These are phyloP conservation scores for Clanis bilineata DNA, from an alignment of 2,888 invertebrate species.

Conservation along the genomic window DNA sequence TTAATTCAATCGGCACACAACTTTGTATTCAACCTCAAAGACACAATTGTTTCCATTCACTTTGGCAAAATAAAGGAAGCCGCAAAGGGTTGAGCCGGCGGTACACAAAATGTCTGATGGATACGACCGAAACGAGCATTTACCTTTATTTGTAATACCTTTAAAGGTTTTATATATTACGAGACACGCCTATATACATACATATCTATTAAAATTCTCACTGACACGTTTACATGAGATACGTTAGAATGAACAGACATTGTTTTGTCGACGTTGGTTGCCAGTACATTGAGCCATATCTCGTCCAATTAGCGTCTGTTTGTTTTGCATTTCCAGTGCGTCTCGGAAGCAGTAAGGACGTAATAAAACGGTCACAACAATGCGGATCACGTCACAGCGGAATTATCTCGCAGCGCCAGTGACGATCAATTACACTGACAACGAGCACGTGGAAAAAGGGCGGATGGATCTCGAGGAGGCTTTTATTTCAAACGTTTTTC, in stretches of 20 bases:
- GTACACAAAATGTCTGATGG: conserved; percentile 21
- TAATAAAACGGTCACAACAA: conserved; percentile 70
- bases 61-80: conserved; percentile 63
- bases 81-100: conserved; percentile 60
- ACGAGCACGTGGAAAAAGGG: conserved; percentile 66
- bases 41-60: conserved; percentile 70
- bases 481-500: conserved; percentile 43
- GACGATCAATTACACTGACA: conserved; percentile 77
- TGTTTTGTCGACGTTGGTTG: not conserved
- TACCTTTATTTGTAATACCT: not conserved
- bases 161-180: not conserved
- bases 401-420: conserved; percentile 73
- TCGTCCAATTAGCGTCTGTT: conserved; percentile 58
- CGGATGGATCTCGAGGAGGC: conserved; percentile 46
- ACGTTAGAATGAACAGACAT: not conserved
- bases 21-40: conserved; percentile 70
- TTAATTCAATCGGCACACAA: conserved; percentile 76
- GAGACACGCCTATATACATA: not conserved
- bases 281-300: conserved; percentile 46
- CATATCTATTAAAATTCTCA: not conserved
- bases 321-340: conserved; percentile 69
- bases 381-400: conserved; percentile 76
- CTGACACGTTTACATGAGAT: not conserved
- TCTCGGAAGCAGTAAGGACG: conserved; percentile 50
- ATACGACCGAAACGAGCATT: conserved; percentile 1